Conservation (phyloP, 2,113 vertebrate species). For the Lagenorhynchus albirostris region DNA sequence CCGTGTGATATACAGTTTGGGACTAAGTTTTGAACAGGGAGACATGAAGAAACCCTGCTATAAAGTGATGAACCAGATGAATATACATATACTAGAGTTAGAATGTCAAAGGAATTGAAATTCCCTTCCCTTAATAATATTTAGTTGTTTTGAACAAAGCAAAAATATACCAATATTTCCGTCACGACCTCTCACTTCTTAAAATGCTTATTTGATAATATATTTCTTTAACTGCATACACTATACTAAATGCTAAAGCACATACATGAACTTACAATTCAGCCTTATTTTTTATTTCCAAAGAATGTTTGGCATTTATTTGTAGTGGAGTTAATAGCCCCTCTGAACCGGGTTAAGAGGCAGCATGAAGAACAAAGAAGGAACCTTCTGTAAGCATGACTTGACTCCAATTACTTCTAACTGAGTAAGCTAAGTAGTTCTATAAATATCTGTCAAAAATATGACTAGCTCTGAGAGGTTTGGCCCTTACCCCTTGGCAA, state of each 20-base stretch:
- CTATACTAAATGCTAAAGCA: background rate
- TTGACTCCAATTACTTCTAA: constrained; percentile 40
- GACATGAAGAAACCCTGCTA: background rate
- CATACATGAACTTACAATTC: background rate
- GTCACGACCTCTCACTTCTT: background rate
- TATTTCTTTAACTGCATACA: background rate
- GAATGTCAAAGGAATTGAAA: background rate
- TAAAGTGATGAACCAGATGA: background rate
- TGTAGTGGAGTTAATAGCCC: background rate
- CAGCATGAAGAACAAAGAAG: constrained; percentile 18
- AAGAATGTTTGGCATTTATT: constrained; percentile 2
- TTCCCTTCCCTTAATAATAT: background rate
- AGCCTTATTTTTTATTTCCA: constrained; percentile 38
- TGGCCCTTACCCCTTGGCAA: background rate
- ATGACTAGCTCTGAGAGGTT: background rate
- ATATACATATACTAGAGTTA: background rate
- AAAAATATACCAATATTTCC: background rate
- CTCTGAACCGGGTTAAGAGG: constrained; percentile 15
- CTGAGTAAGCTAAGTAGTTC: background rate
- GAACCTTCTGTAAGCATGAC: constrained; percentile 15
- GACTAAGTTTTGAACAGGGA: background rate
- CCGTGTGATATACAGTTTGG: background rate
- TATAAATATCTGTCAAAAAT: constrained; percentile 35
- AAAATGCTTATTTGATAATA: background rate
- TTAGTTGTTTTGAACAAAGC: background rate